Evolutionary conservation across 1,140 invertebrate genomes (phyloP), one percentile per base, ranked within the genome.

Genomic region (Neodiprion pinetum): DNA sequence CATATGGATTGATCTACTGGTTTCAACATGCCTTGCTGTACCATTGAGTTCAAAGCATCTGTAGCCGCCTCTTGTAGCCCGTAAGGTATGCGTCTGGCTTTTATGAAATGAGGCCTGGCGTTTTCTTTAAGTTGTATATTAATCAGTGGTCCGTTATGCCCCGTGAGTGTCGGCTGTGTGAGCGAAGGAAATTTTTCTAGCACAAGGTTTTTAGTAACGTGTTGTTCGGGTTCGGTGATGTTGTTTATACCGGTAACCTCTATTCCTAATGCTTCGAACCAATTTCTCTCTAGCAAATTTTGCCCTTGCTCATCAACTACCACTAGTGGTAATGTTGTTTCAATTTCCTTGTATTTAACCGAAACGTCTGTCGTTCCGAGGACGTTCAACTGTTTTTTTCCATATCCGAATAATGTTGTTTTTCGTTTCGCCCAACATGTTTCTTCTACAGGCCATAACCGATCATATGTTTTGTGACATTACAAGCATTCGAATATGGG

Each of bases 221-320:
- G 9, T 14, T 9, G 14, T 53, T 9, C 14, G 9, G 9, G 9
- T 53, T 53, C 50, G 9, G 14, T 14, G 50, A 21, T 21, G 17
- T 21, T 21, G 17, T 53, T 53, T 53, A 53, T 53, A 9, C 49
- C 71, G 9, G 53, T 65, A 5, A 72, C 17, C 14, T 72, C 9
- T 28, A 72, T 72, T 8, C 50, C 71, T 5, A 72, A 50, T 0
- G 48, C 7, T 10, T 48, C 8, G 47, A 72, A 72, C 71, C 71
- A 72, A 65, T 72, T 72, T 50, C 53, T 72, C 7, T 50, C 71
- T 8, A 53, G 50, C 14, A 72, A 23, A 65, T 72, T 72, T 21
- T 14, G 71, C 28, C 71, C 71, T 10, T 50, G 47, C 14, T 72
- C 71, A 53, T 53, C 50, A 9, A 14, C 14, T 53, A 53, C 50